A percentile compares a stretch with the other conserved stretches of the same genome.
phyloP scores from a whole-genome alignment of 2,797 vertebrate species.

The Tokudaia tokunoshimensis region DNA sequence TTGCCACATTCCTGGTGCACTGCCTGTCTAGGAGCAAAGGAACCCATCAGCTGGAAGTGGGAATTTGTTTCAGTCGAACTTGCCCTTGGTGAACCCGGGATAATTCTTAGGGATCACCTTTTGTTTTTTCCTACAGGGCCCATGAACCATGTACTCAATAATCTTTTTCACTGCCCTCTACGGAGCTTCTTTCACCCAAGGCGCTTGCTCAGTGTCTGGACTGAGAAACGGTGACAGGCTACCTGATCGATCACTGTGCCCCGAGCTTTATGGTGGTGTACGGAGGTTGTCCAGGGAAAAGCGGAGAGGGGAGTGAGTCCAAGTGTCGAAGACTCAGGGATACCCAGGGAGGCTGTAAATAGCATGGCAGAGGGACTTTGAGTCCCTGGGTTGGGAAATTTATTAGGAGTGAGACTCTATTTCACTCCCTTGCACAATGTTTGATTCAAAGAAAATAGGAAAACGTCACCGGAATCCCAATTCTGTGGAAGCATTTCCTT shows the following conservation, averaged over 20 bases:
- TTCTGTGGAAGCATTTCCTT: constrained; percentile 73
- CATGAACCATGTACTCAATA: background rate
- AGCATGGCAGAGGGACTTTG: constrained; percentile 37
- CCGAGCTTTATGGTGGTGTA: constrained; percentile 45
- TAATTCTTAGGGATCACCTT: background rate
- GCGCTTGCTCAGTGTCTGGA: constrained; percentile 52
- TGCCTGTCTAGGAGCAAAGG: background rate
- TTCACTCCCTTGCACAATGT: constrained; percentile 55
- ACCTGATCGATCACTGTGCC: background rate
- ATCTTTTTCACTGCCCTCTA: constrained; percentile 4
- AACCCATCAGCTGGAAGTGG: background rate
- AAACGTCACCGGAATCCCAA: constrained; percentile 76
- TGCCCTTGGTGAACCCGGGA: constrained; percentile 35
- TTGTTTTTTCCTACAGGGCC: background rate
- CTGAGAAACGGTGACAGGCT: background rate
- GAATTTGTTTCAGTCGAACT: background rate
- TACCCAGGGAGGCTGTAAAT: constrained; percentile 57
- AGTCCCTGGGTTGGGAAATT: constrained; percentile 54
- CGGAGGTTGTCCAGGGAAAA: constrained; percentile 39
- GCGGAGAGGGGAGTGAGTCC: constrained; percentile 5
- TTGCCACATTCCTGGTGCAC: background rate
- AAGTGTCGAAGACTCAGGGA: constrained; percentile 30
- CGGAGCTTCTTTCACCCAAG: background rate
- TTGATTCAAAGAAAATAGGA: constrained; percentile 76
- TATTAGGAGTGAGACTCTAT: constrained; percentile 69